A percentile compares a stretch with the other conserved stretches of the same genome.
These are phyloP conservation scores for Gopherus evgoodei DNA, from an alignment of 2,113 vertebrate species.

Conservation along the genomic window DNA sequence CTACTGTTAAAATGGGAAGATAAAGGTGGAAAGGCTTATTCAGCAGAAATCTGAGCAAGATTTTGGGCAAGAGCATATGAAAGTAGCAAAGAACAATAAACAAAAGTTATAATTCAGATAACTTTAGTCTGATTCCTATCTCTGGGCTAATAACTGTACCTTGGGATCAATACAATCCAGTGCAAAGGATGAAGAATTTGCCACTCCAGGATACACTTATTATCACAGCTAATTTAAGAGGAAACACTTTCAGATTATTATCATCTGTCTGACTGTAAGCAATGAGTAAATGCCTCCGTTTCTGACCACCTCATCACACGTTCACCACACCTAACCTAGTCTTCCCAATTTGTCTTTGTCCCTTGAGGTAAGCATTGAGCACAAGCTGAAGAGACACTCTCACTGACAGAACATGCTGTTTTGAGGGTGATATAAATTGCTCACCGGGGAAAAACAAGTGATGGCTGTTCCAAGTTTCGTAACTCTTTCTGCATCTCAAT, in stretches of 20 bases:
- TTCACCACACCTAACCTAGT: neutral
- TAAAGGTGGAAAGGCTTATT: neutral
- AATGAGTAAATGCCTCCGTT: neutral
- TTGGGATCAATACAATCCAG: neutral
- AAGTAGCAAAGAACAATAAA: neutral
- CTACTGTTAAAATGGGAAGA: neutral
- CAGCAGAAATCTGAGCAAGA: neutral
- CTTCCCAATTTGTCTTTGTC: neutral
- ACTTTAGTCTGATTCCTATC: neutral
- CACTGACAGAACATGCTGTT: neutral
- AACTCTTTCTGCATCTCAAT: neutral
- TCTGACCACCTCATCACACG: neutral
- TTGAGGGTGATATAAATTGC: neutral
- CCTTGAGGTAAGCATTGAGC: neutral
- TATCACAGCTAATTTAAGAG: neutral
- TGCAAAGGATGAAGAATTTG: neutral
- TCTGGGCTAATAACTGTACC: neutral
- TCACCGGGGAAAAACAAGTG: no score
- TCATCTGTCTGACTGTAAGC: neutral
- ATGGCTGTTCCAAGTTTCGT: accelerated
- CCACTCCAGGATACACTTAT: accelerated
- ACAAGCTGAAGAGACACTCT: neutral
- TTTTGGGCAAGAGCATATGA: neutral
- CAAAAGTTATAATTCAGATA: neutral
- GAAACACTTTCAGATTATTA: neutral